Evolutionary conservation across 2,797 vertebrate species (phyloP).

Genomic region (Acrossocheilus fasciatus): DNA sequence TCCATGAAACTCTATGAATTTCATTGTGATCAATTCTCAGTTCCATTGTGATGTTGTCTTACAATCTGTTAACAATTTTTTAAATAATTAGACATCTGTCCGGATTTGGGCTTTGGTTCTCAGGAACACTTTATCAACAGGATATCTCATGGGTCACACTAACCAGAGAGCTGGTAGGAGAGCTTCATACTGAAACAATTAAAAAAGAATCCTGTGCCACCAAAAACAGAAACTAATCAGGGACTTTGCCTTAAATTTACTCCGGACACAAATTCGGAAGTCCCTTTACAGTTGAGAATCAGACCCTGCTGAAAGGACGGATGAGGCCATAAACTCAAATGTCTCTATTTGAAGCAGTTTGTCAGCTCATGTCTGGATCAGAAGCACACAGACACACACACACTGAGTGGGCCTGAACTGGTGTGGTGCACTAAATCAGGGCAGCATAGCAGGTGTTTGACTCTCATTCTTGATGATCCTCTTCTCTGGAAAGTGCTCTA

Average conservation of each 20-base stretch:
- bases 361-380: constrained; percentile 69
- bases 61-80: constrained; percentile 26
- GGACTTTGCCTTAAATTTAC: constrained; percentile 60
- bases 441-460: constrained; percentile 84
- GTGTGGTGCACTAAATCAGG: constrained; percentile 66
- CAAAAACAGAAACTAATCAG: constrained; percentile 72
- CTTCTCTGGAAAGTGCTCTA: constrained; percentile 56
- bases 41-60: constrained; percentile 1
- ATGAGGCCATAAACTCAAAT: constrained; percentile 62
- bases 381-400: constrained; percentile 50
- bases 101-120: constrained; percentile 37
- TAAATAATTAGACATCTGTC: constrained; percentile 16
- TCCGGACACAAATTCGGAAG: constrained; percentile 53
- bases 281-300: constrained; percentile 50
- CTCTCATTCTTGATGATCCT: constrained; percentile 75
- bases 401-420: constrained; percentile 62
- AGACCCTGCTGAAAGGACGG: constrained; percentile 47
- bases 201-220: constrained; percentile 58
- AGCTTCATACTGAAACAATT: constrained; percentile 59
- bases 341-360: constrained; percentile 71
- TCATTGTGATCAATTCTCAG: neutral
- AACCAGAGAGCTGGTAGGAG: constrained; percentile 48
- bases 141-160: constrained; percentile 54
- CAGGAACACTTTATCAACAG: constrained; percentile 47
- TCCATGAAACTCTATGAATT: neutral